Conservation (phyloP, 2,888 invertebrate species). For the Halictus ligatus region DNA sequence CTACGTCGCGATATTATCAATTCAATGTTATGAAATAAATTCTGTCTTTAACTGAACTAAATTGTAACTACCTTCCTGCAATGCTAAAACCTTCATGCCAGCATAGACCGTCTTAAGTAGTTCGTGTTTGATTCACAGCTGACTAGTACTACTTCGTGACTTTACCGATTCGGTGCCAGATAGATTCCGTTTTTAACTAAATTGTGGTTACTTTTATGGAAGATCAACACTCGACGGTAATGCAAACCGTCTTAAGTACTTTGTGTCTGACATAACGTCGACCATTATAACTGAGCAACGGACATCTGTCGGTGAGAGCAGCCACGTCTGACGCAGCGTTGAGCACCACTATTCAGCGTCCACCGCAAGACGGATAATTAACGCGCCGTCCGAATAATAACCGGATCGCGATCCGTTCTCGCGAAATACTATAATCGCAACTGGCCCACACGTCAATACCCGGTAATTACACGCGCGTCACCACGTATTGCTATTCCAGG, state of each 20-base stretch:
- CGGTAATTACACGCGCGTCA: neutral
- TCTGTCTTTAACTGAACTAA: too few relatives aligned
- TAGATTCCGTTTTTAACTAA: neutral
- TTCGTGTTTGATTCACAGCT: too few relatives aligned
- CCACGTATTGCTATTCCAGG: neutral
- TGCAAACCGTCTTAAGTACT: neutral
- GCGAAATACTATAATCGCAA: neutral
- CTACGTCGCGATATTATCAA: neutral
- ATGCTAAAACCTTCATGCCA: too few relatives aligned
- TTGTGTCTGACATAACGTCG: neutral
- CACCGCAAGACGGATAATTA: constrained; percentile 9
- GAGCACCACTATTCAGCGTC: constrained; percentile 12
- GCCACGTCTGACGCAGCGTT: constrained; percentile 11
- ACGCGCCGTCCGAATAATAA: constrained; percentile 12
- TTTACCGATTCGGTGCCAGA: too few relatives aligned
- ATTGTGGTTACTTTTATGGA: neutral
- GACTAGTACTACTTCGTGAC: too few relatives aligned
- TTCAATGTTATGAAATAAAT: neutral
- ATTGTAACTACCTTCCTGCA: too few relatives aligned
- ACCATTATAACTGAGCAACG: neutral
- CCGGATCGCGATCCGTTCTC: neutral
- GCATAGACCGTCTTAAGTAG: too few relatives aligned
- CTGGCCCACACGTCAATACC: neutral
- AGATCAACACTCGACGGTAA: neutral
- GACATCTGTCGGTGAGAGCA: constrained; percentile 4